phyloP scores from a whole-genome alignment of 2,797 vertebrate genomes.

The Schizothorax lantsangensis region DNA sequence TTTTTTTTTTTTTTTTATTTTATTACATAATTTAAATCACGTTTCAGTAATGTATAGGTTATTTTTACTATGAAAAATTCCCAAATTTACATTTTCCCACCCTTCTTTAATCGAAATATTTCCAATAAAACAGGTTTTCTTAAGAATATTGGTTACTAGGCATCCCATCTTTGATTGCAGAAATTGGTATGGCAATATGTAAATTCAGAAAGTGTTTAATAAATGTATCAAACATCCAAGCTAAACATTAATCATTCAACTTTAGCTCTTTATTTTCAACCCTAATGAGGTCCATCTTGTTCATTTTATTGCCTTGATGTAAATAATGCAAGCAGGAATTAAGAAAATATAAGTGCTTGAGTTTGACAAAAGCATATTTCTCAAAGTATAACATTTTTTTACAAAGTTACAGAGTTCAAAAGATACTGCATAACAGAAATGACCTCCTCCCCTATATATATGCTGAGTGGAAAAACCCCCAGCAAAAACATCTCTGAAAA shows the following conservation, averaged over 20 bases:
- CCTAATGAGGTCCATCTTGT: background rate
- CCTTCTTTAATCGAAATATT: background rate
- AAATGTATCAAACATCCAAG: background rate
- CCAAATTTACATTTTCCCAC: no score
- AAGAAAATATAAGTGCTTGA: background rate
- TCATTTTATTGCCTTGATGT: background rate
- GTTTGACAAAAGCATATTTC: background rate
- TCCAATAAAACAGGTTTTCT: background rate
- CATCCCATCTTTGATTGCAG: background rate
- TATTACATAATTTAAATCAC: background rate
- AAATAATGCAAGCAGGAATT: background rate
- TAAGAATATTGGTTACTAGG: background rate
- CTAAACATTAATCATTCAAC: background rate
- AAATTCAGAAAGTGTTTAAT: background rate
- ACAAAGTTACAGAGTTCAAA: slow-evolving; percentile 9
- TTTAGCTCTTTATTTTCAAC: background rate
- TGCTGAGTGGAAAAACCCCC: background rate
- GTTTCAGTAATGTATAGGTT: background rate
- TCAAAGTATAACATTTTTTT: background rate
- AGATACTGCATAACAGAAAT: background rate
- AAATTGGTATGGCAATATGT: background rate
- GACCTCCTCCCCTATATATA: background rate
- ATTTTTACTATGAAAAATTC: background rate
- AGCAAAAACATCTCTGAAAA: background rate
- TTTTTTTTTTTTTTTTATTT: background rate